These are phyloP conservation scores for Sebastes vulpes DNA, from an alignment of 2,797 vertebrate species.

Conservation along the genomic window DNA sequence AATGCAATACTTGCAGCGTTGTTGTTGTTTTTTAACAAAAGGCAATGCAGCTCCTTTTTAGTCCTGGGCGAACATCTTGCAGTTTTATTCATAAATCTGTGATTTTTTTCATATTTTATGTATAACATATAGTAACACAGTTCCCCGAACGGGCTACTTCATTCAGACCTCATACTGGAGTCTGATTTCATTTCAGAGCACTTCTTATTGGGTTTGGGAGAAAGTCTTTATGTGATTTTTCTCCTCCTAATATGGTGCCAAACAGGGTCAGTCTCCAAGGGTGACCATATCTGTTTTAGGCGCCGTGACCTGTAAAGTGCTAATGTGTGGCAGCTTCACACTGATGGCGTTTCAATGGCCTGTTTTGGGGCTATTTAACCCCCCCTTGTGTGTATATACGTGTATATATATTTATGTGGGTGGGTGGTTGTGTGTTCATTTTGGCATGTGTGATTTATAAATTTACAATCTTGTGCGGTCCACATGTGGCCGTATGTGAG, in stretches of 20 bases:
- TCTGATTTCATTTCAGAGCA: conserved; percentile 9
- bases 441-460: conserved; percentile 39
- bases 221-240: conserved; percentile 59
- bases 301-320: conserved; percentile 81
- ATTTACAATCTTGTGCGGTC: conserved; percentile 21
- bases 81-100: background rate
- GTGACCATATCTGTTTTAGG: conserved; percentile 66
- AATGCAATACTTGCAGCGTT: background rate
- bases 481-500: conserved; percentile 24
- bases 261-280: conserved; percentile 61
- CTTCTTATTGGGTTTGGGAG: conserved; percentile 27
- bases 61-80: background rate
- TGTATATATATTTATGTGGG: background rate
- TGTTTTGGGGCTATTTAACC: conserved; percentile 45
- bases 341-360: conserved; percentile 64
- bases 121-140: background rate
- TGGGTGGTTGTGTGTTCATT: background rate
- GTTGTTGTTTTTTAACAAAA: background rate
- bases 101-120: background rate
- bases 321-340: conserved; percentile 87
- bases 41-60: background rate
- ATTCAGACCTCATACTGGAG: background rate
- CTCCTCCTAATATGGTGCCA: conserved; percentile 33
- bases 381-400: background rate
- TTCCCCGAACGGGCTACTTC: background rate